Conservation (phyloP, 1,140 invertebrate genomes). For the Bombus breviceps region DNA sequence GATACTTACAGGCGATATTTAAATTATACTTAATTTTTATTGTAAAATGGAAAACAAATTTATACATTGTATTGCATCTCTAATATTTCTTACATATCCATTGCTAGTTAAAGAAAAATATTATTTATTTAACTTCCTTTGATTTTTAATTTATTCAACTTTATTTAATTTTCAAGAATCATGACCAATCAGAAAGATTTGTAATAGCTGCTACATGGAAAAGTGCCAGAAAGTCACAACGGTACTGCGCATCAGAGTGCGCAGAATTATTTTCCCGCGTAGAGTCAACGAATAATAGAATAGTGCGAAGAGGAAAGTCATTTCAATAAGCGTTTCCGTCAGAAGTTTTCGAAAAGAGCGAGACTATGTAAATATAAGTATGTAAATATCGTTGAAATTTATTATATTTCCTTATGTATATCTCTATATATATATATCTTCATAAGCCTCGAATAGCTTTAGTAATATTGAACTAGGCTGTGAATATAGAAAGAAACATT, state of each 20-base stretch:
- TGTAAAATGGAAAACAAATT: neutral
- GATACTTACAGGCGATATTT: neutral
- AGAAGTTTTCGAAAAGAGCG: too few species aligned
- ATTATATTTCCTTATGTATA: too few species aligned
- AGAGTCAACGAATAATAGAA: neutral
- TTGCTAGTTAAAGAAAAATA: neutral
- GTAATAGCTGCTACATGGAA: neutral
- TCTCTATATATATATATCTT: neutral
- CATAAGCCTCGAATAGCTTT: neutral
- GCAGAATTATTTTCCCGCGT: neutral
- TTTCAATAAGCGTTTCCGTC: neutral
- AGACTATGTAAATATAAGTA: too few species aligned
- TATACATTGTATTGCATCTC: neutral
- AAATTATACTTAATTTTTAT: neutral
- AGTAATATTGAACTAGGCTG: neutral
- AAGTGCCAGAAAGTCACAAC: neutral
- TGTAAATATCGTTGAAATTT: too few species aligned
- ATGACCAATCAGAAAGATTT: neutral
- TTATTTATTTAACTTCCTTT: neutral
- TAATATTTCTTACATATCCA: neutral
- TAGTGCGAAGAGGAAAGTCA: neutral
- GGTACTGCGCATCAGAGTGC: neutral
- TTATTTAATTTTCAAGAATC: neutral
- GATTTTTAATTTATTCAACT: neutral
- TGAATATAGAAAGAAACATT: neutral